These are phyloP conservation scores for Microchirus variegatus DNA, from an alignment of 2,797 vertebrate genomes.

Conservation along the genomic window DNA sequence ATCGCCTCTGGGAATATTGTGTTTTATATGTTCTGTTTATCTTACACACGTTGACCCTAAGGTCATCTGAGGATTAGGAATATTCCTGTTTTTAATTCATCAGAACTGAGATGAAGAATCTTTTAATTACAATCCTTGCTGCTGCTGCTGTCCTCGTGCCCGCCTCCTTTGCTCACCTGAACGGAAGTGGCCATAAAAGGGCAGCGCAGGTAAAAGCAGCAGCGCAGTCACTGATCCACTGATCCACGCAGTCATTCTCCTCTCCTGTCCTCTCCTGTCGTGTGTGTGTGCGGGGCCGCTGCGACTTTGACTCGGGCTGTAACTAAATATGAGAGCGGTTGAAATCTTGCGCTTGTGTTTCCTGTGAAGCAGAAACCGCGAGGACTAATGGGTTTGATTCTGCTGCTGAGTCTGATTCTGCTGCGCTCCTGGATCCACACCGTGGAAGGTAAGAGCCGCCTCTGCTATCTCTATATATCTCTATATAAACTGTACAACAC, in stretches of 20 bases:
- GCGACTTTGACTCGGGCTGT: slow-evolving; percentile 5
- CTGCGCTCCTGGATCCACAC: slow-evolving; percentile 87
- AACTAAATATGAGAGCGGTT: slow-evolving; percentile 57
- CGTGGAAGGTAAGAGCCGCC: slow-evolving; percentile 88
- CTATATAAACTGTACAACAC: too few relatives aligned
- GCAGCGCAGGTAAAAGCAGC: slow-evolving; percentile 70
- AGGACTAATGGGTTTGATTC: slow-evolving; percentile 96
- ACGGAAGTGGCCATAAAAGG: slow-evolving; percentile 88
- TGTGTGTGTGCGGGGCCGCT: slow-evolving; percentile 5
- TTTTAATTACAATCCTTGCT: too few relatives aligned
- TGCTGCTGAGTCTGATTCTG: slow-evolving; percentile 91
- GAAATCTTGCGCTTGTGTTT: slow-evolving; percentile 73
- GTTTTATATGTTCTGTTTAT: too few relatives aligned
- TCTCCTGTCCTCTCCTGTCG: too few relatives aligned
- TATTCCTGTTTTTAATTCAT: too few relatives aligned
- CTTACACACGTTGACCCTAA: too few relatives aligned
- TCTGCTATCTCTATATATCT: neutral
- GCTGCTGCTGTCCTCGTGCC: neutral
- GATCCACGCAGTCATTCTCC: neutral
- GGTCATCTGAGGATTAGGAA: too few relatives aligned
- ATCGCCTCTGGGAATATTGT: too few relatives aligned
- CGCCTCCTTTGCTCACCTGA: slow-evolving; percentile 79
- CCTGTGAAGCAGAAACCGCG: slow-evolving; percentile 81
- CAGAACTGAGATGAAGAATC: too few relatives aligned
- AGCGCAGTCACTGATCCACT: too few relatives aligned